Base-by-base conservation (phyloP, 2,113 vertebrate genomes). In the Chionomys nivalis region DNA sequence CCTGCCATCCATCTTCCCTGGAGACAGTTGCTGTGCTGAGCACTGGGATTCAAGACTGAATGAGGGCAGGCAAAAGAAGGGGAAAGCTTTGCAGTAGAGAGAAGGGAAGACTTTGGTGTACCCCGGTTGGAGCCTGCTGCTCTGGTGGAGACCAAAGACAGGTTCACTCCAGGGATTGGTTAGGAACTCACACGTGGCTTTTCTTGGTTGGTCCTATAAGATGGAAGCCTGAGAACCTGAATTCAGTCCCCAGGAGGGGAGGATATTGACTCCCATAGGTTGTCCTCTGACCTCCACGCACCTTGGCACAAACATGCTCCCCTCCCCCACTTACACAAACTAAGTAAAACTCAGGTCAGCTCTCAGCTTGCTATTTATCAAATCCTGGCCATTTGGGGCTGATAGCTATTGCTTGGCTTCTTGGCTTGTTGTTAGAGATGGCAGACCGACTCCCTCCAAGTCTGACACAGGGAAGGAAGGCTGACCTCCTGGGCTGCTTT, bases 341-440 rank as follows among this genome's bases (percentile, higher is more conserved):
- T 47, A 86, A 66, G 28, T 10, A 94, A 77, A 94, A 96, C 39
- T 93, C 44, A 87, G 31, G 31, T 33, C 52, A 52, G 23, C 65
- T 78, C 0, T 58, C 16, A 19, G n/a, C 21, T 44, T 33, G 47
- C 66, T 70, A 63, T 66, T 90, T 47, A 79, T 72, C 49, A 63
- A 89, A 21, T 36, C 65, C 81, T 65, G 88, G 63, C 58, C 52
- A 52, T 66, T 28, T 47, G 87, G 65, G 49, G 19, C 76, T 73
- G 44, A 17, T 68, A 0, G 2, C 52, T 55, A 39, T 85, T 70
- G 73, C 63, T 58, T 68, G 58, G n/a, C 49, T 93, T 96, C 77
- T 52, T 87, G 75, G 73, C 31, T 93, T 61, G 16, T 78, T 52
- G 76, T 21, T 68, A 68, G 87, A 85, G 39, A 66, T 4, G 19